phyloP scores from a whole-genome alignment of 2,888 invertebrate species.

The Corythucha ciliata region DNA sequence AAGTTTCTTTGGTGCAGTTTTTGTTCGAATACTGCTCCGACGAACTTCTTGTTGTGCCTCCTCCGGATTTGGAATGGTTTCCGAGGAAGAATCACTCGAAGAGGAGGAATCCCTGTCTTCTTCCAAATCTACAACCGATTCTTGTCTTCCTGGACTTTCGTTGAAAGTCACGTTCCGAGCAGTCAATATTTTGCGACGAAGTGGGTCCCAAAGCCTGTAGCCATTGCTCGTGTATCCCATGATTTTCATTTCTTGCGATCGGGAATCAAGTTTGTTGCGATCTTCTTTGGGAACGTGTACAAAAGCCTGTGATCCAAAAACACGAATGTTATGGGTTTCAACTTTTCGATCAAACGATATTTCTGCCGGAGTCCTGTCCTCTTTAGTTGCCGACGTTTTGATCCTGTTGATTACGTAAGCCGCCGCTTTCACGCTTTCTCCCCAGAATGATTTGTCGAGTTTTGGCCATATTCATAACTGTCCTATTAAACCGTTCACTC shows the following conservation, averaged over 20 bases:
- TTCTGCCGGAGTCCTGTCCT: not conserved
- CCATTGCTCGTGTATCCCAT: not conserved
- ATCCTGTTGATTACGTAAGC: not conserved
- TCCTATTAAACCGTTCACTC: slow-evolving; percentile 3
- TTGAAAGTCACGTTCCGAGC: slow-evolving; percentile 5
- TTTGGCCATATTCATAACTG: slow-evolving; percentile 10
- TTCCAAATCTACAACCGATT: not conserved
- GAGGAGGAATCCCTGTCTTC: not conserved
- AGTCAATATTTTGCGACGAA: not conserved
- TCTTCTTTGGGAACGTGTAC: not conserved
- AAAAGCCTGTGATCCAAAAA: not conserved
- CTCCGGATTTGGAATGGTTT: too few species aligned
- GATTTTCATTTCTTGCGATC: too few species aligned
- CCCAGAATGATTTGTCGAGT: slow-evolving; percentile 1
- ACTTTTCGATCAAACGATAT: not conserved
- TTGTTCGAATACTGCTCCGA: slow-evolving; percentile 1
- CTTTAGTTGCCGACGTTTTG: not conserved
- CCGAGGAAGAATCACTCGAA: not conserved
- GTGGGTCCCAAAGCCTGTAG: not conserved
- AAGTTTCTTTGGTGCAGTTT: slow-evolving; percentile 3
- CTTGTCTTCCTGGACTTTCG: not conserved
- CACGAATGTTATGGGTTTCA: not conserved
- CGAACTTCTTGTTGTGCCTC: too few species aligned
- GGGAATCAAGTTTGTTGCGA: too few species aligned
- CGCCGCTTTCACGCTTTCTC: slow-evolving; percentile 1